Evolutionary conservation across 2,797 vertebrate genomes (phyloP), one percentile per base, ranked within the genome.

Genomic region (Nyctibius grandis): DNA sequence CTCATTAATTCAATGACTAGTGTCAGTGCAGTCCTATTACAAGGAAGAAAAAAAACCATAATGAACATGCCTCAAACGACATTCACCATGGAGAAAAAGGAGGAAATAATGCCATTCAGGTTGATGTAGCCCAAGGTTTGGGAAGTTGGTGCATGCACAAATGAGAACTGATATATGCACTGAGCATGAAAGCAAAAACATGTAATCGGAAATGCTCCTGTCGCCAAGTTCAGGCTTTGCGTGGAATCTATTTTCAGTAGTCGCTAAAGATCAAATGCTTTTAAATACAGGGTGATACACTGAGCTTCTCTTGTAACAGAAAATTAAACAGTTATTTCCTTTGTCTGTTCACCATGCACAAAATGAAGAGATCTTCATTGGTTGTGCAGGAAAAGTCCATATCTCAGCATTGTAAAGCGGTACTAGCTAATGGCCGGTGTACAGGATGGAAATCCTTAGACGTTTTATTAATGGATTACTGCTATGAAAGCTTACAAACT

Each of bases 1-100:
- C 77, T 92, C 74, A 89, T 88, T 95, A 94, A 91, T 89, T 91
- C 91, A 67, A 47, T 86, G 51, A 69, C 65, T 72, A 76, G 65
- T 60, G 60, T 86, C 84, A 84, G 73, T 44, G 86, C 44, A 85
- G 75, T 65, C 45, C n/a, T 82, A 29, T 79, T 74, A 91, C 47
- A 91, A 65, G 81, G 54, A 94, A 74, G 60, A 95, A 85, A 75
- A 73, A 93, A 88, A 89, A 20, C 12, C 18, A 13, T 68, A 45
- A 72, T 61, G 78, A 85, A 77, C 29, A 45, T 6, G 9, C 45
- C 57, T 80, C 73, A 65, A 75, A 78, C 44, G 47, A 63, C 54
- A 53, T 77, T 87, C 64, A 18, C 26, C 2, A 33, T 21, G 28
- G 9, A 8, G n/a, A 86, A 73, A 76, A 56, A 6, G 36, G 76